A percentile compares a stretch with the other conserved stretches of the same genome.
Conservation (phyloP, 2,113 vertebrate species). For the Tichodroma muraria region DNA sequence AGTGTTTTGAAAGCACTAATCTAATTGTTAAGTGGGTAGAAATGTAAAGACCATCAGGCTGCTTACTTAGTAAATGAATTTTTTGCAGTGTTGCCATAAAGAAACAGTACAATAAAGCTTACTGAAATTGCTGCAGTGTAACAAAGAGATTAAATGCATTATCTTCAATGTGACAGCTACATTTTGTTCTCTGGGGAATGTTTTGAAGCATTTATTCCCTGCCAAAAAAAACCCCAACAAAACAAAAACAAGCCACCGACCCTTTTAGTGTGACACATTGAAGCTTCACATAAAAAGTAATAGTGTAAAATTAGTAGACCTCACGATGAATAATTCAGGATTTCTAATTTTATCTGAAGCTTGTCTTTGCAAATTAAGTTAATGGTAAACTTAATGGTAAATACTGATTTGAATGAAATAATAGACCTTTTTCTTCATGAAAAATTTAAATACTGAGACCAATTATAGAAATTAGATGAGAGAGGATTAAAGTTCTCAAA, state of each 20-base stretch:
- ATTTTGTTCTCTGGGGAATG: constrained; percentile 18
- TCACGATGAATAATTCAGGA: constrained; percentile 28
- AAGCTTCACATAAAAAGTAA: neutral
- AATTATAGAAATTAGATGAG: neutral
- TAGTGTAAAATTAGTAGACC: neutral
- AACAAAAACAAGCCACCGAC: neutral
- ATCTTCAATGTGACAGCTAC: constrained; percentile 46
- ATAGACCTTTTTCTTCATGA: neutral
- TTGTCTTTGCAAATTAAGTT: constrained; percentile 25
- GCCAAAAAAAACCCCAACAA: neutral
- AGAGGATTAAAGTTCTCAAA: neutral
- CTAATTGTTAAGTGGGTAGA: constrained; percentile 17
- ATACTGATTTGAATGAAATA: neutral
- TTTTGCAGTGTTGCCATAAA: neutral
- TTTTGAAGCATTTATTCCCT: constrained; percentile 36
- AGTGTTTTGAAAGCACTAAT: constrained; percentile 15
- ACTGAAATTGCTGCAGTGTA: constrained; percentile 9
- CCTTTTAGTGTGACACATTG: neutral
- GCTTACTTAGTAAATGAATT: constrained; percentile 8
- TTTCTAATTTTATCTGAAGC: constrained; percentile 17
- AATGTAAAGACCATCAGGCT: neutral
- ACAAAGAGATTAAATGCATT: constrained; percentile 46
- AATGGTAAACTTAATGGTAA: constrained; percentile 14
- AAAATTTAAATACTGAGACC: neutral
- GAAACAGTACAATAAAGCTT: constrained; percentile 12